These are phyloP conservation scores for Bombyx mandarina DNA, from an alignment of 1,140 invertebrate species.

Conservation along the genomic window DNA sequence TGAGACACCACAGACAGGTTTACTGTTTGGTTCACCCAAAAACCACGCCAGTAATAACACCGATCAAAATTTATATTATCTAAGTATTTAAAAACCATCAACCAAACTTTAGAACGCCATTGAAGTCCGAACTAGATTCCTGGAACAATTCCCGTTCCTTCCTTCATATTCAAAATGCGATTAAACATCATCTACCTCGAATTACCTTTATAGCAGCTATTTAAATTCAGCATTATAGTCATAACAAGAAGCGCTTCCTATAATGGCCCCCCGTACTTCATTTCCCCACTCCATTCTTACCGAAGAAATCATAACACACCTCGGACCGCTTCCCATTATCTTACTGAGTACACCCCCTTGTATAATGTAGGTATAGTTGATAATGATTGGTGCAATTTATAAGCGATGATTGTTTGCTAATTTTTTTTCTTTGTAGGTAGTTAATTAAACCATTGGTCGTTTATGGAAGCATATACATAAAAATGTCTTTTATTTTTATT, in stretches of 20 bases:
- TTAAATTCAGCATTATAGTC: conserved; percentile 4
- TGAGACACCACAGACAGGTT: no score
- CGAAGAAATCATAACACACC: conserved; percentile 21
- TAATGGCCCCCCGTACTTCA: conserved; percentile 10
- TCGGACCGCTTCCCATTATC: conserved; percentile 16
- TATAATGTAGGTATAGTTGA: conserved; percentile 5
- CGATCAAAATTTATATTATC: no score
- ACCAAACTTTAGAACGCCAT: no score
- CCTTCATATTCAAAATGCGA: neutral
- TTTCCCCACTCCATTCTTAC: conserved; percentile 20
- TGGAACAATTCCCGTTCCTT: no score
- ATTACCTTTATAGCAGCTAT: conserved; percentile 3
- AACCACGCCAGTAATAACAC: no score
- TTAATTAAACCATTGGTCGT: no score
- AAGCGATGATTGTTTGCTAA: neutral
- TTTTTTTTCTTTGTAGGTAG: no score
- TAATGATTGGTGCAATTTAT: neutral
- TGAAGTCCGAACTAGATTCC: no score
- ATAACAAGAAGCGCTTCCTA: conserved; percentile 6
- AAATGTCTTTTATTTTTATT: no score
- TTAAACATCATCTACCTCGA: conserved; percentile 4
- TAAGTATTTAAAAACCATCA: no score
- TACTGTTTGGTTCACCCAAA: no score
- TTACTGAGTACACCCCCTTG: conserved; percentile 14
- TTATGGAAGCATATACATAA: no score